phyloP scores from a whole-genome alignment of 2,113 vertebrate genomes.

The Urocolius indicus region DNA sequence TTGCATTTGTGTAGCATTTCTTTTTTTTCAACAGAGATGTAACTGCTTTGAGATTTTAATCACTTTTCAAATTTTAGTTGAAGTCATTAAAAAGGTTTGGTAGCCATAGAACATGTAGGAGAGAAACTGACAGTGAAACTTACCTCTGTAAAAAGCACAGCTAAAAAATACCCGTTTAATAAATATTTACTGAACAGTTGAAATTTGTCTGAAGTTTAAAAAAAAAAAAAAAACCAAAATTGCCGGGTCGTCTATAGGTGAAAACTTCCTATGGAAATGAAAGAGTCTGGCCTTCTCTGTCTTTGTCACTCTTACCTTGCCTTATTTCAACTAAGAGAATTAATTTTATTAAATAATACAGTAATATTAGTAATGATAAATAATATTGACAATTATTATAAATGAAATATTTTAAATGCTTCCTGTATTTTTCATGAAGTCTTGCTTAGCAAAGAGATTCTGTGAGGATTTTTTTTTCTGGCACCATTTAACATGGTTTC shows the following conservation, averaged over 20 bases:
- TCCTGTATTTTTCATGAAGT: neutral
- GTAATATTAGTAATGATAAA: neutral
- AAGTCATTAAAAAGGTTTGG: neutral
- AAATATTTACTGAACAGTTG: neutral
- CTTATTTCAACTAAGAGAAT: neutral
- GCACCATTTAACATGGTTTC: neutral
- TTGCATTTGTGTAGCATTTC: neutral
- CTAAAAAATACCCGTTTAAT: neutral
- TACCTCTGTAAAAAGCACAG: neutral
- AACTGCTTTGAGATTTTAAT: neutral
- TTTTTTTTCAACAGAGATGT: neutral
- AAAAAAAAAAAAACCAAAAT: neutral
- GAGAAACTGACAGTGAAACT: neutral
- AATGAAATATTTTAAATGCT: neutral
- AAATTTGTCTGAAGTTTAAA: neutral
- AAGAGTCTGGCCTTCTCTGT: neutral
- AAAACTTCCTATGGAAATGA: neutral
- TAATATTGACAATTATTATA: neutral
- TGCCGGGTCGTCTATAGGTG: neutral
- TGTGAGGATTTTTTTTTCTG: neutral
- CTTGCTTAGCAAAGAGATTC: neutral
- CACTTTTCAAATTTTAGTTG: neutral
- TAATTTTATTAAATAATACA: neutral
- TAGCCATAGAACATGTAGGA: neutral
- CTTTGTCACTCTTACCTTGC: neutral